Evolutionary conservation across 2,888 invertebrate species (phyloP), one percentile per base, ranked within the genome.

Genomic region (Rhagium mordax): DNA sequence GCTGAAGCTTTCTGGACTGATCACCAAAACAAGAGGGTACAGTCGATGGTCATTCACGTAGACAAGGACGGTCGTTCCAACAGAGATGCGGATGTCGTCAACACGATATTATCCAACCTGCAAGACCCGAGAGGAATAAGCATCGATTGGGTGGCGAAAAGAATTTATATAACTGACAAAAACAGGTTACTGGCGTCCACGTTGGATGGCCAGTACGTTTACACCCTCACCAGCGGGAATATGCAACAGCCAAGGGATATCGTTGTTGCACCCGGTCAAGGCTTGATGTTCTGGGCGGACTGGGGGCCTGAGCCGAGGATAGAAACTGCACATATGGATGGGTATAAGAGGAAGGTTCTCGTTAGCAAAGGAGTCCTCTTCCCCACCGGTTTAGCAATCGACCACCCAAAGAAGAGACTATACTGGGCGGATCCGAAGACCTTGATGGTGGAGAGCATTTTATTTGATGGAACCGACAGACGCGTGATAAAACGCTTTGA

Each of bases 381-480:
- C 90, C 95, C 95, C 0, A 91, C 92, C 3, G 94, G 95, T 78
- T 89, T 96, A 57, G 92, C 95, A 4, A 90, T 96, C 68, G 94
- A 95, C 87, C 91, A 92, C 85, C 91, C 94, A 0, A 93, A 93
- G 0, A 88, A 89, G n/a, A 89, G 96, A 5, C 86, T 97, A 3
- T 96, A 96, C 89, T 95, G 95, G 94, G 92, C 94, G 10, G 97
- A 97, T 88, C 91, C 92, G n/a, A 95, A 95, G 86, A 91, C 92
- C 78, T 91, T 91, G 79, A 91, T 92, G 18, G 90, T 96, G 71
- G 94, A 95, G 87, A 92, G 92, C 51, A 90, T 92, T 64, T 88
- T 90, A 15, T 87, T 94, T 18, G 93, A 94, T 85, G 96, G 96
- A 74, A 89, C 89, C 66, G 93, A 92, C 81, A 89, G 94, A 49